phyloP scores from a whole-genome alignment of 1,140 invertebrate genomes.

The Meteorus sp. region DNA sequence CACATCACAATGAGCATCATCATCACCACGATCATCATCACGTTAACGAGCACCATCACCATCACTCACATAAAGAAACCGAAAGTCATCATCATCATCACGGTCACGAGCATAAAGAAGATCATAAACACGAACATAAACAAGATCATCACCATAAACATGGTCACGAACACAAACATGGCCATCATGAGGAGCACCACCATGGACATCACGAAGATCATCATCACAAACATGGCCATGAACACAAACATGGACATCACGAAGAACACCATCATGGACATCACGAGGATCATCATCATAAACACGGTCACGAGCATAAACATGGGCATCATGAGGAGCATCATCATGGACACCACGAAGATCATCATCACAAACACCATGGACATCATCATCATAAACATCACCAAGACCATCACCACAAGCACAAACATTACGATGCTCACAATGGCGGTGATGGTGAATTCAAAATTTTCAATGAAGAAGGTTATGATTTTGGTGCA shows the following conservation, averaged over 20 bases:
- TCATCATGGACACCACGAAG: slow-evolving; percentile 40
- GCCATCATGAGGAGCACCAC: slow-evolving; percentile 40
- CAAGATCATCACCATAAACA: slow-evolving; percentile 47
- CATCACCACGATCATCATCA: slow-evolving; percentile 43
- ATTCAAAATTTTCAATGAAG: slow-evolving; percentile 19
- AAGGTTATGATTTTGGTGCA: slow-evolving; percentile 36
- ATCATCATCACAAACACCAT: slow-evolving; percentile 40
- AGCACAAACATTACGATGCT: slow-evolving; percentile 14
- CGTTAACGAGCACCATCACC: slow-evolving; percentile 42
- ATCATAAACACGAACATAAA: slow-evolving; percentile 41
- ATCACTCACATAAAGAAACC: slow-evolving; percentile 49
- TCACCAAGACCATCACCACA: slow-evolving; percentile 40
- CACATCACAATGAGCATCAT: slow-evolving; percentile 39
- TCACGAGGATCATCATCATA: slow-evolving; percentile 33
- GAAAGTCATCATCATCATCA: slow-evolving; percentile 52
- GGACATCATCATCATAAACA: slow-evolving; percentile 39
- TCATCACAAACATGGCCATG: slow-evolving; percentile 43
- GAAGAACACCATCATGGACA: slow-evolving; percentile 44
- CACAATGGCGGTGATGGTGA: slow-evolving; percentile 30
- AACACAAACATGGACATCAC: slow-evolving; percentile 46
- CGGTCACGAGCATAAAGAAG: slow-evolving; percentile 44
- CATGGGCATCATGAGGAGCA: slow-evolving; percentile 43
- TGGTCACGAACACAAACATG: slow-evolving; percentile 45
- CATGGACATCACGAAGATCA: slow-evolving; percentile 44
- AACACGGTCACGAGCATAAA: slow-evolving; percentile 31